These are phyloP conservation scores for Scartelaos histophorus DNA, from an alignment of 2,113 vertebrate genomes.

Conservation along the genomic window DNA sequence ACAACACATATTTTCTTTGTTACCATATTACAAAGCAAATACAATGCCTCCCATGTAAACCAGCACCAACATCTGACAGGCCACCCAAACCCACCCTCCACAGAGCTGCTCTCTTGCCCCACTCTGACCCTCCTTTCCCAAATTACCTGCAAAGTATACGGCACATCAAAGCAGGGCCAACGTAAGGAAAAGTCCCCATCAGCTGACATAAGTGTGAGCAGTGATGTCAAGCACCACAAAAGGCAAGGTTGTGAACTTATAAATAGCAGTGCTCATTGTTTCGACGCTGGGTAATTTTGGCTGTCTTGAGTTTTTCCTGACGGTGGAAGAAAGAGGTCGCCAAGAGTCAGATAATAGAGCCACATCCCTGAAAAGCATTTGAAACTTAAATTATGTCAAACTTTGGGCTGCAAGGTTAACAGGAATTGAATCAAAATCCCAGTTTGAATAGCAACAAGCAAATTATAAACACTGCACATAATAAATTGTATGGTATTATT, in stretches of 20 bases:
- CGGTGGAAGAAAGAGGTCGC: constrained; percentile 67
- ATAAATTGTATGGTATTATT: too few species aligned
- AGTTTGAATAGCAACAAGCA: too few species aligned
- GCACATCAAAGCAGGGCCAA: constrained; percentile 73
- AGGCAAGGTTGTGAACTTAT: constrained; percentile 64
- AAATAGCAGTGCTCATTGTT: constrained; percentile 75
- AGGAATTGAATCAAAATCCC: too few species aligned
- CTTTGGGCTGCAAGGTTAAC: neutral
- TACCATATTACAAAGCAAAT: constrained; percentile 36
- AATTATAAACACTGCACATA: too few species aligned
- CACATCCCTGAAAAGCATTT: neutral
- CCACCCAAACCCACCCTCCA: constrained; percentile 57
- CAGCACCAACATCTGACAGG: constrained; percentile 59
- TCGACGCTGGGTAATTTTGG: constrained; percentile 65
- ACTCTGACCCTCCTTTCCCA: constrained; percentile 76
- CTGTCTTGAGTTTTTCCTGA: constrained; percentile 61
- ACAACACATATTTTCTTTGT: constrained; percentile 53
- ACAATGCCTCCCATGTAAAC: constrained; percentile 58
- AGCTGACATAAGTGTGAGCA: constrained; percentile 19
- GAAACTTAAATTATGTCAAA: neutral
- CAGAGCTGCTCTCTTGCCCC: constrained; percentile 70
- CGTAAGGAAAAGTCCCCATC: constrained; percentile 41
- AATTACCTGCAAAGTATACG: constrained; percentile 77
- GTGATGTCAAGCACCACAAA: constrained; percentile 56
- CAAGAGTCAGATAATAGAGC: constrained; percentile 74